These are phyloP conservation scores for Hippocampus abdominalis DNA, from an alignment of 2,113 vertebrate genomes.

Conservation along the genomic window DNA sequence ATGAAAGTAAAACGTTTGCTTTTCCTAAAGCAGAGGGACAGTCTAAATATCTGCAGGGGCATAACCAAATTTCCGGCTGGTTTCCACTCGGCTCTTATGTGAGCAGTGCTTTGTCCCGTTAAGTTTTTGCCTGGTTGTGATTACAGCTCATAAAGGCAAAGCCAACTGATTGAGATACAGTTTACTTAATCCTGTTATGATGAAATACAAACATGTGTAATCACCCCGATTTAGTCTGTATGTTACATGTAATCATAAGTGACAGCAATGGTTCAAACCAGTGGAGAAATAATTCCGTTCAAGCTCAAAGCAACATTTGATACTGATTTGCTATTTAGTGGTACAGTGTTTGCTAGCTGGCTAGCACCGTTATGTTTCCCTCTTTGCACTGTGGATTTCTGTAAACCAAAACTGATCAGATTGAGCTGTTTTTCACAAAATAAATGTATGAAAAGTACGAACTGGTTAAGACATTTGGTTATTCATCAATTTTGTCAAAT, in stretches of 20 bases:
- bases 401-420: not conserved
- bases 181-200: not conserved
- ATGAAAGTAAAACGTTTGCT: not conserved
- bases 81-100: not conserved
- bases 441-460: not conserved
- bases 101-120: not conserved
- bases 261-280: not conserved
- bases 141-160: not conserved
- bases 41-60: conserved; percentile 1
- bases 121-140: not conserved
- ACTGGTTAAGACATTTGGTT: not conserved
- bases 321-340: not conserved
- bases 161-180: not conserved
- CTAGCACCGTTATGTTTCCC: conserved; percentile 20
- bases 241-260: not conserved
- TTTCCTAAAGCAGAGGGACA: not conserved
- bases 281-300: not conserved
- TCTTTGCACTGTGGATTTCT: not conserved
- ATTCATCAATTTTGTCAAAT: not conserved
- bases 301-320: conserved; percentile 1
- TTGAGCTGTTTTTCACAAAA: conserved; percentile 1
- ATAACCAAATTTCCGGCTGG: not conserved
- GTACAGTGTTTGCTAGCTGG: conserved; percentile 47
- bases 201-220: not conserved
- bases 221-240: not conserved